A percentile compares a stretch with the other conserved stretches of the same genome.
phyloP scores from a whole-genome alignment of 2,113 vertebrate species.

The Emydocephalus ijimae region DNA sequence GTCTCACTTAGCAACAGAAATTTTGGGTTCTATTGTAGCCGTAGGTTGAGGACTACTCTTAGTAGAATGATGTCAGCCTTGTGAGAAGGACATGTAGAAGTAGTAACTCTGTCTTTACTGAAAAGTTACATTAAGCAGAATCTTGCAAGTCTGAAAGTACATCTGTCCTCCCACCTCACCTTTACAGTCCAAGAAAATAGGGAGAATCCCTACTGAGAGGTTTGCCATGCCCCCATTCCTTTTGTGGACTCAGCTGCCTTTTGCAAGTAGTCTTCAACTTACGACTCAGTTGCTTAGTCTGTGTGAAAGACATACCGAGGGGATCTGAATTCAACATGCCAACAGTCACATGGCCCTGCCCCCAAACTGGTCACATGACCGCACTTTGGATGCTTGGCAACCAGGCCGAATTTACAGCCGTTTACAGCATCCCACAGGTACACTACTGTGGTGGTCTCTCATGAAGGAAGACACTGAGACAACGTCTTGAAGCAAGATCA shows the following conservation, averaged over 20 bases:
- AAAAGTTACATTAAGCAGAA: not conserved
- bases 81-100: not conserved
- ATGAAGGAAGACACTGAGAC: too few relatives aligned
- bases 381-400: not conserved
- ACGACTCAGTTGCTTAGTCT: not conserved
- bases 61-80: not conserved
- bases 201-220: not conserved
- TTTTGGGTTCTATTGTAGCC: too few relatives aligned
- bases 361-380: not conserved
- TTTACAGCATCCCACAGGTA: not conserved
- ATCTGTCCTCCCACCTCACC: not conserved
- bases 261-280: not conserved
- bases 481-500: too few relatives aligned
- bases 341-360: too few relatives aligned
- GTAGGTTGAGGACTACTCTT: too few relatives aligned
- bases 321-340: not conserved
- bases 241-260: not conserved
- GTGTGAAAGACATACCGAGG: not conserved
- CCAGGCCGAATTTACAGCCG: not conserved
- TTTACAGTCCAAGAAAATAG: not conserved
- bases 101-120: not conserved
- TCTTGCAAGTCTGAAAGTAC: not conserved
- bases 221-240: not conserved
- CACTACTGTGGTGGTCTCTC: not conserved
- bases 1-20: too few relatives aligned